A percentile compares a stretch with the other conserved stretches of the same genome.
Conservation (phyloP, 1,140 invertebrate species). For the Coptotermes formosanus region DNA sequence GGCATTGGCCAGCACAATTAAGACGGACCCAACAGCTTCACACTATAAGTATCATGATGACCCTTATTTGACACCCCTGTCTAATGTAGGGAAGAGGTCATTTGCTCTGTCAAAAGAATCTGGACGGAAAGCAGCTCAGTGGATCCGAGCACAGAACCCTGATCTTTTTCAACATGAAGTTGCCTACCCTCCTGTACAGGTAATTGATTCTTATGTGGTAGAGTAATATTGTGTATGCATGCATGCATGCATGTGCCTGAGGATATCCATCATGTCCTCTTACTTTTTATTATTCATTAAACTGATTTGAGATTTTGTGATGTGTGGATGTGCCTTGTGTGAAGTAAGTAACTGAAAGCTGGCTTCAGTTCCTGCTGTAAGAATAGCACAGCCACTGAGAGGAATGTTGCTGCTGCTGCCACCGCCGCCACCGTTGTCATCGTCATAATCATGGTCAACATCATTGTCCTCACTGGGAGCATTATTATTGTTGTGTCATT, state of each 20-base stretch:
- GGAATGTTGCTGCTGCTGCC: no score
- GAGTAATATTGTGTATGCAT: neutral
- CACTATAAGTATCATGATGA: slow-evolving; percentile 90
- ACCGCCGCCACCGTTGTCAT: no score
- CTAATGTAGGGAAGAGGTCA: slow-evolving; percentile 66
- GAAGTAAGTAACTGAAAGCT: no score
- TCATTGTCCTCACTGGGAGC: no score
- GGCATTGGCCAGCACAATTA: slow-evolving; percentile 72
- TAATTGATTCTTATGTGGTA: slow-evolving; percentile 32
- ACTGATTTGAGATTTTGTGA: no score
- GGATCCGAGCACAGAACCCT: slow-evolving; percentile 74
- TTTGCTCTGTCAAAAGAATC: slow-evolving; percentile 81
- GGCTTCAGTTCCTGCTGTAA: no score
- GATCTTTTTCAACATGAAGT: slow-evolving; percentile 70
- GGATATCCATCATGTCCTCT: no score
- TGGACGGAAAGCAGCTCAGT: slow-evolving; percentile 82
- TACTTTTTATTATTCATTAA: no score
- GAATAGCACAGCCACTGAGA: no score
- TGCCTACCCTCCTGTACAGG: slow-evolving; percentile 65
- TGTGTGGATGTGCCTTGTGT: no score
- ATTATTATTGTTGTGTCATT: no score
- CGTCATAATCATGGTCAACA: no score
- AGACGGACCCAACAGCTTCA: slow-evolving; percentile 72
- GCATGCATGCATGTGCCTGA: neutral
- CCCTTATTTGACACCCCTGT: slow-evolving; percentile 80